Evolutionary conservation across 2,797 vertebrate species (phyloP).

Genomic region (Mormyrops boulengeri): DNA sequence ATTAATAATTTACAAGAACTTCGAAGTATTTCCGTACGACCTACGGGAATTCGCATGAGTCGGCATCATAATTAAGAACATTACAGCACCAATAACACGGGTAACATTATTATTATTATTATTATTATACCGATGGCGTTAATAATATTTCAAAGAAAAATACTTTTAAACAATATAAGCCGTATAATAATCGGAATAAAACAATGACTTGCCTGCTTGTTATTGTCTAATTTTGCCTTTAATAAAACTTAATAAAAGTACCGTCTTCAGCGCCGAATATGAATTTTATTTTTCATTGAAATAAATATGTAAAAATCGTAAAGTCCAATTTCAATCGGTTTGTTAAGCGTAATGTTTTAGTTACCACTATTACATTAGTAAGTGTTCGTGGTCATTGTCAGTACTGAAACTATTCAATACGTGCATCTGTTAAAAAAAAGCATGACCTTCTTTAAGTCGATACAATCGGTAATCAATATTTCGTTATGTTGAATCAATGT

Average conservation of each 20-base stretch:
- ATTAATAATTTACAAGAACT: background rate
- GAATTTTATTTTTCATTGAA: background rate
- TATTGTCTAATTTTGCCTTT: background rate
- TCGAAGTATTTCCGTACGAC: background rate
- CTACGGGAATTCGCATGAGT: background rate
- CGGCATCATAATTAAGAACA: background rate
- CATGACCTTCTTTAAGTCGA: slow-evolving; percentile 28
- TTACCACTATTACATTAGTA: background rate
- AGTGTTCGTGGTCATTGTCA: background rate
- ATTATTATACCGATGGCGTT: background rate
- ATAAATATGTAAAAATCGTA: background rate
- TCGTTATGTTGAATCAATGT: slow-evolving; percentile 31
- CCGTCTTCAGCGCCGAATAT: background rate
- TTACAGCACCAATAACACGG: background rate
- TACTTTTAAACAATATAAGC: background rate
- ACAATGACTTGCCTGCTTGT: background rate
- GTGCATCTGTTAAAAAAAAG: background rate
- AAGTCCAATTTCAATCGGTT: background rate
- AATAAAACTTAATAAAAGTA: background rate
- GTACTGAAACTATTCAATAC: background rate
- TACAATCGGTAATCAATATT: slow-evolving; percentile 44
- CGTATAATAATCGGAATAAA: background rate
- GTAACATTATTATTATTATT: background rate
- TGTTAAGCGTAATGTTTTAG: background rate
- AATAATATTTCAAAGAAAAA: background rate